Evolutionary conservation across 2,888 invertebrate genomes (phyloP), one percentile per base, ranked within the genome.

Genomic region (Diachrysia chrysitis): DNA sequence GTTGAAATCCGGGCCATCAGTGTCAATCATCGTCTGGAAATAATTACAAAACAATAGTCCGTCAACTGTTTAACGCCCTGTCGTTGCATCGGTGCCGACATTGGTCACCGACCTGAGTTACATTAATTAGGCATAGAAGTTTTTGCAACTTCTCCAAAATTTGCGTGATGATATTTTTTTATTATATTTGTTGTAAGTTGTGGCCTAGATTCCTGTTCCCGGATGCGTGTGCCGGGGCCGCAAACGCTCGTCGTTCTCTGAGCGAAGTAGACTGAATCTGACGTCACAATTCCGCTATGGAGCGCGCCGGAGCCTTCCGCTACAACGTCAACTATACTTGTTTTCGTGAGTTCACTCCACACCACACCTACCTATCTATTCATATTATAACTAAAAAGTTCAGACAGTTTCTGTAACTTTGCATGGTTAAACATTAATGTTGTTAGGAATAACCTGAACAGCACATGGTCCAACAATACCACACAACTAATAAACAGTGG

Each of bases 271-370:
- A 79, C 78, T 78, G 79, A 78, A 82, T 80, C 72, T 85, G 86
- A 84, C 87, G 88, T 88, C 85, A 84, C 83, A 82, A 84, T 84
- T 83, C 83, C 84, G 85, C 84, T 83, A 70, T 74, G 71, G 69
- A 75, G 83, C 78, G 78, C 66, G 79, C 77, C 78, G 77, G 69
- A 81, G 83, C 82, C 83, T 86, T 87, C 87, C 86, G 86, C 80
- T 73, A 74, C 83, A 79, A 76, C 81, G 73, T 71, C 81, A 82
- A 75, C 82, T 80, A 77, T 82, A 79, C 73, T 73, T 78, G 79
- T 83, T 84, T 86, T 84, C 82, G 81, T 75, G 69, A 77, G 77
- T 81, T 77, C 63, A 68, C 73, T 79, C 64, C 76, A 73, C 75
- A 69, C 64, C 76, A 73, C 75, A 69, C 73, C 35, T 68, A 68